Conservation (phyloP, 2,797 vertebrate genomes). For the Cynopterus sphinx region DNA sequence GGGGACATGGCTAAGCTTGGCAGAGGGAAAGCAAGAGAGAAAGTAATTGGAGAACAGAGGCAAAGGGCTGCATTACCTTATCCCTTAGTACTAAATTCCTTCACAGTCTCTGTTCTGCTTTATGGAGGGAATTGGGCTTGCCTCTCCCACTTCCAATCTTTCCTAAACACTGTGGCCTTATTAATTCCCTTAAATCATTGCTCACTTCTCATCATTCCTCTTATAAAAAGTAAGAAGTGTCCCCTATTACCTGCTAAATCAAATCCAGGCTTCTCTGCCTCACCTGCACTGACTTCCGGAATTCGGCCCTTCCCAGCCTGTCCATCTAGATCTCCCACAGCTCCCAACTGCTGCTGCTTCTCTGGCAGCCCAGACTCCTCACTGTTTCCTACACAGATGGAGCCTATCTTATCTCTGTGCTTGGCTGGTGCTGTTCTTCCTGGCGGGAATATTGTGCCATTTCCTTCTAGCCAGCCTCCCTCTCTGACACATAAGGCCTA, state of each 20-base stretch:
- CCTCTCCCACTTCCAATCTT: not conserved
- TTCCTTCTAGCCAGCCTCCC: not conserved
- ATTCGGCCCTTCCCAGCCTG: not conserved
- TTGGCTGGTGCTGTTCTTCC: not conserved
- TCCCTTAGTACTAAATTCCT: not conserved
- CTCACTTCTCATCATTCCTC: not conserved
- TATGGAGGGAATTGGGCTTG: not conserved
- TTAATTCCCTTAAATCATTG: not conserved
- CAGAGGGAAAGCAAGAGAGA: not conserved
- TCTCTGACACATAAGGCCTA: not conserved
- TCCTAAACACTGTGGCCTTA: not conserved
- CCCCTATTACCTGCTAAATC: constrained; percentile 28
- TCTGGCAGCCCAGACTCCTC: not conserved
- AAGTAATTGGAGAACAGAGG: not conserved
- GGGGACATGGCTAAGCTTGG: not conserved
- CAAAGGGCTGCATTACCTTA: not conserved
- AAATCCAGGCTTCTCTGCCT: not conserved
- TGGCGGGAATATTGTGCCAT: not conserved
- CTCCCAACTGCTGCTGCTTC: not conserved
- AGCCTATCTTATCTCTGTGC: not conserved
- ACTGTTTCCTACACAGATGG: not conserved
- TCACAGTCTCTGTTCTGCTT: not conserved
- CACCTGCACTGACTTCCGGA: not conserved
- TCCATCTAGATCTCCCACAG: not conserved
- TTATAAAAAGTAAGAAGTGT: not conserved